phyloP scores from a whole-genome alignment of 2,113 vertebrate species.

The Leptobrachium ailaonicum region DNA sequence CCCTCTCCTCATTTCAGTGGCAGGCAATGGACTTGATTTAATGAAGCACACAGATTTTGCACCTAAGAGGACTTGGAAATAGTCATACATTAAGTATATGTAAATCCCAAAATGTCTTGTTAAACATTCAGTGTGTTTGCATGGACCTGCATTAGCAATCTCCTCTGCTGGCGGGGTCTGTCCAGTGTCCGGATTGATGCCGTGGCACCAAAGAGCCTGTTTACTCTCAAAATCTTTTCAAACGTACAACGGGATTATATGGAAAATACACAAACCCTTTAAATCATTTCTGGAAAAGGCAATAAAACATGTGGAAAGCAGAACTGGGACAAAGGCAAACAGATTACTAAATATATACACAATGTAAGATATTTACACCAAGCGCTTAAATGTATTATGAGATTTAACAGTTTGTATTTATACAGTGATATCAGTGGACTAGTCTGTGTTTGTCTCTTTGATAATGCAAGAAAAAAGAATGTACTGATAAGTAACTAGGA shows the following conservation, averaged over 20 bases:
- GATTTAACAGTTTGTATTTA: no score
- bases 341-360: background rate
- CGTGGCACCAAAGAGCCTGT: conserved; percentile 12
- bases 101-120: background rate
- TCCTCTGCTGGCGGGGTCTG: background rate
- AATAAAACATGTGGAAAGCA: conserved; percentile 15
- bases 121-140: background rate
- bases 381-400: no score
- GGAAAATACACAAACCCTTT: conserved; percentile 35
- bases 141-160: conserved; percentile 8
- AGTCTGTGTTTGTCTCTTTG: no score
- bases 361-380: no score
- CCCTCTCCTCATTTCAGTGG: no score
- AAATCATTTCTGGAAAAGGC: conserved; percentile 32
- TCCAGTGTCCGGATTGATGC: background rate
- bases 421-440: no score
- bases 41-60: background rate
- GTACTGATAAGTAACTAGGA: no score
- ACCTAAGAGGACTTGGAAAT: background rate
- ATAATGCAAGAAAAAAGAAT: no score
- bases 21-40: no score
- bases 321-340: background rate
- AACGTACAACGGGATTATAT: conserved; percentile 28
- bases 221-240: conserved; percentile 23
- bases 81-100: background rate